Conservation (phyloP, 2,888 invertebrate genomes). For the Sphaerophoria rueppellii region DNA sequence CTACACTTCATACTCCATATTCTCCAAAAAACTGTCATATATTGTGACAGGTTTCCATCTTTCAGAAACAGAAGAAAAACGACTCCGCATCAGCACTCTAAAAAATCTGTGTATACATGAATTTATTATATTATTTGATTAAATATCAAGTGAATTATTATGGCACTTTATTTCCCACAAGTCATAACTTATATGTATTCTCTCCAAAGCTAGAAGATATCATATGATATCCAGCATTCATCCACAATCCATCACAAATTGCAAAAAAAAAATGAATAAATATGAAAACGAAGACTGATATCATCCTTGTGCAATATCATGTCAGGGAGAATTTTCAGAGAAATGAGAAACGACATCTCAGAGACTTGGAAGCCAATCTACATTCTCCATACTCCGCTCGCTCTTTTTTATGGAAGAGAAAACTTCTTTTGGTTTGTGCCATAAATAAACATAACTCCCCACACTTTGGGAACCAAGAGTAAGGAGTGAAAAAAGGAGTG, state of each 20-base stretch:
- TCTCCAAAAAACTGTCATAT: no score
- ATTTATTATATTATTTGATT: background rate
- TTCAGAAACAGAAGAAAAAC: no score
- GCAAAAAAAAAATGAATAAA: conserved; percentile 31
- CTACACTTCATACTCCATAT: no score
- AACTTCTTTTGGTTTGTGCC: conserved; percentile 47
- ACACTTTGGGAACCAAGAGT: background rate
- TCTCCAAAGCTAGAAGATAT: conserved; percentile 11
- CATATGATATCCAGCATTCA: conserved; percentile 25
- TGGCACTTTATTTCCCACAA: background rate
- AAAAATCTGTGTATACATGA: no score
- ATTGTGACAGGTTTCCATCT: no score
- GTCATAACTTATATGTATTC: conserved; percentile 4
- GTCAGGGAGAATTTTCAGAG: background rate
- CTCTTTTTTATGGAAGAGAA: background rate
- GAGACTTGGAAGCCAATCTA: conserved; percentile 31
- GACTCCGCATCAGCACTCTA: no score
- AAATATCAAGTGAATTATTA: conserved; percentile 4
- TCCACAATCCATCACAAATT: conserved; percentile 49
- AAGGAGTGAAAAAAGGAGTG: conserved; percentile 45
- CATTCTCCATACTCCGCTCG: background rate
- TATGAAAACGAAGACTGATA: conserved; percentile 34
- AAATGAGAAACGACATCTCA: background rate
- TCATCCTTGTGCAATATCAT: background rate
- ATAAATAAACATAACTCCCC: conserved; percentile 53